Base-by-base conservation (phyloP, 2,888 invertebrate species). In the Liodrosophila aerea region DNA sequence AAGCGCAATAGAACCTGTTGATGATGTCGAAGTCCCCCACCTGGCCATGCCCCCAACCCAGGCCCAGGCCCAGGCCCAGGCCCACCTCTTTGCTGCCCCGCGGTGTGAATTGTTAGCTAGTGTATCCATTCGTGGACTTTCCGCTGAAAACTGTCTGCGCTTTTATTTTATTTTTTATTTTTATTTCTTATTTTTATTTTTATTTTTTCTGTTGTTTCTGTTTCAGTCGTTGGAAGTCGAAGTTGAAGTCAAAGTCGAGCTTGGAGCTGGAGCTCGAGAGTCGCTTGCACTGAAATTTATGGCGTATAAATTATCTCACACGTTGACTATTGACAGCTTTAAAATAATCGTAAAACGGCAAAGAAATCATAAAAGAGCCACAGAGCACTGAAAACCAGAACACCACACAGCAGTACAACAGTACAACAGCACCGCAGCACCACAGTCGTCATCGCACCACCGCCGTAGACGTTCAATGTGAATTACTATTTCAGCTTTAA, bases 251-350 rank as follows among this genome's bases (percentile, higher is more conserved):
- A 22, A 49, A 39, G 61, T 59, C 40, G 53, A 34, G 33, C 18
- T 27, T 9, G 29, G n/a, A n/a, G n/a, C n/a, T n/a, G n/a, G n/a
- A n/a, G 40, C 46, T 52, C 54, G 66, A 52, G 31, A 54, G 58
- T 66, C 57, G 72, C 71, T 85, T 72, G 83, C 83, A 73, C 57
- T 74, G 61, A 85, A 83, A 87, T 86, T 86, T 87, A 86, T 86
- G 86, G 77, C 70, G 70, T 77, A 86, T 86, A 86, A 86, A 86
- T 87, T 85, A 86, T 82, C 86, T 82, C 76, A 80, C 87, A 85
- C 80, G 84, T 86, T 76, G 80, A 69, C 86, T 85, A 86, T 86
- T 87, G 86, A 87, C 86, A 86, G 87, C 87, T 85, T 69, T 76
- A 75, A 73, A 85, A 83, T 84, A 84, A 83, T 83, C 85, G 82